phyloP scores from a whole-genome alignment of 2,113 vertebrate genomes.

The Narcine bancroftii region DNA sequence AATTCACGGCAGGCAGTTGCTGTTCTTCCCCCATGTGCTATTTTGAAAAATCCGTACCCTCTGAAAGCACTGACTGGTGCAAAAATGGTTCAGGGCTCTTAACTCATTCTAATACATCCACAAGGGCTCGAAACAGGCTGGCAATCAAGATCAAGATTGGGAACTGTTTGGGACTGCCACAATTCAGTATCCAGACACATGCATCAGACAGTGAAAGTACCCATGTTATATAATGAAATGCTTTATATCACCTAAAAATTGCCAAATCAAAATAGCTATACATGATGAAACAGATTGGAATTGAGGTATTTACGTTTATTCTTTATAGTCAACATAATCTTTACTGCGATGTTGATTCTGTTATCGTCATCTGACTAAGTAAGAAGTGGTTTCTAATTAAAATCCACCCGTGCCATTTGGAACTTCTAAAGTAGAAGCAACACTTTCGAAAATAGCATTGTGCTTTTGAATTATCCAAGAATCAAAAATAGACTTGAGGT shows the following conservation, averaged over 20 bases:
- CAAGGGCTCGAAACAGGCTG: background rate
- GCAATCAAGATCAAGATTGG: background rate
- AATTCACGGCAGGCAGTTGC: background rate
- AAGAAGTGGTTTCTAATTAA: conserved; percentile 2
- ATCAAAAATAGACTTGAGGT: background rate
- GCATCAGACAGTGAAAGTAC: background rate
- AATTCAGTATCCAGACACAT: background rate
- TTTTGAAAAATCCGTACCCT: background rate
- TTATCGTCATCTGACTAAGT: background rate
- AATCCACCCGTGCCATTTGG: background rate
- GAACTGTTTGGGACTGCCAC: background rate
- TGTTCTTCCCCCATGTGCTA: conserved; percentile 1
- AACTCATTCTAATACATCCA: conserved; percentile 27
- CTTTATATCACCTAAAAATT: background rate
- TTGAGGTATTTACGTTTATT: background rate
- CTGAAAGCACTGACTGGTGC: conserved; percentile 4
- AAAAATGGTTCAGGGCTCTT: conserved; percentile 8
- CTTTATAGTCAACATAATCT: background rate
- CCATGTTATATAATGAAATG: background rate
- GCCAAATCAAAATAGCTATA: background rate
- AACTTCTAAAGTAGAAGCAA: background rate
- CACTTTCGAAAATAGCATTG: background rate
- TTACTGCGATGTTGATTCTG: background rate
- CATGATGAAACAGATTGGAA: background rate
- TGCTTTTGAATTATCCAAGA: background rate